Percentiles rank a stretch among this genome's conserved stretches.
Conservation (phyloP, 2,888 invertebrate genomes). For the Leptogaster cylindrica region DNA sequence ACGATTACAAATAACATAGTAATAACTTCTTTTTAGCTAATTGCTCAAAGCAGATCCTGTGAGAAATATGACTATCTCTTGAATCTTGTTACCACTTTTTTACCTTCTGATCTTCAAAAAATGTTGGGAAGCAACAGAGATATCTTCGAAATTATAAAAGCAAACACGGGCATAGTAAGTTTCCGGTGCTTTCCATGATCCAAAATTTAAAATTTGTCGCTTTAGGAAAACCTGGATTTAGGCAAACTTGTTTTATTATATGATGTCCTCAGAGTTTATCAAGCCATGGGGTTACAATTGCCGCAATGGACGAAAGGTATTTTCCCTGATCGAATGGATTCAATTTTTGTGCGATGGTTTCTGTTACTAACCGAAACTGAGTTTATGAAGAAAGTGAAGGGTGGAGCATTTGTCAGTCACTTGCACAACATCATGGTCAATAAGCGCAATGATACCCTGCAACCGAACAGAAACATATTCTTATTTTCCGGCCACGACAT, state of each 20-base stretch:
- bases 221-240: not conserved
- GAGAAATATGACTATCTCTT: conserved; percentile 62
- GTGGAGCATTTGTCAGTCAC: conserved; percentile 73
- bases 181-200: not conserved
- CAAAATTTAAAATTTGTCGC: not conserved
- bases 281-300: not conserved
- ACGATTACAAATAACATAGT: not conserved
- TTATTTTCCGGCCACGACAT: conserved; percentile 80
- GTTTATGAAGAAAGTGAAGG: conserved; percentile 69
- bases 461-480: conserved; percentile 64
- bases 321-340: conserved; percentile 53
- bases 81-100: conserved; percentile 59
- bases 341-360: conserved; percentile 66
- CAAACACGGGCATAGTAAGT: conserved; percentile 59
- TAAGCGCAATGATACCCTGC: conserved; percentile 55
- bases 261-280: not conserved
- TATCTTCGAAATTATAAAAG: conserved; percentile 67
- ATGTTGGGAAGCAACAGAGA: conserved; percentile 63
- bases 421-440: conserved; percentile 67
- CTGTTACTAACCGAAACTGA: conserved; percentile 70
- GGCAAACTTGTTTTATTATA: not conserved
- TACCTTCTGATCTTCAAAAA: conserved; percentile 61
- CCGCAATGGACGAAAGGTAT: conserved; percentile 8
- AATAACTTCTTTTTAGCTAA: not conserved
- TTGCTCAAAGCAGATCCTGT: conserved; percentile 55